A percentile compares a stretch with the other conserved stretches of the same genome.
phyloP scores from a whole-genome alignment of 2,888 invertebrate species.

The Microdon myrmicae region DNA sequence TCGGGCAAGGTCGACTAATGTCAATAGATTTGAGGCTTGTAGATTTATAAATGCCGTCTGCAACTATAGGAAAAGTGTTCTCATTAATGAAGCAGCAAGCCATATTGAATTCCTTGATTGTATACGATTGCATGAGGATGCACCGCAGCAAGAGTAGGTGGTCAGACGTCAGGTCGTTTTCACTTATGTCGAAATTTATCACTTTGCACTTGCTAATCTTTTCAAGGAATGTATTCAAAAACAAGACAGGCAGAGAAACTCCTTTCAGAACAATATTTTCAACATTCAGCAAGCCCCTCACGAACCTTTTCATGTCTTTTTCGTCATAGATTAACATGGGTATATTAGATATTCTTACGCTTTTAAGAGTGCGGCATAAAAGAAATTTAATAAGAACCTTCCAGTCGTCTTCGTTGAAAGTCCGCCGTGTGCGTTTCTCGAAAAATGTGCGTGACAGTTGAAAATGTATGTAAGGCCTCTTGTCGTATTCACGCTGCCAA shows the following conservation, averaged over 20 bases:
- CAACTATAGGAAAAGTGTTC: conserved; percentile 60
- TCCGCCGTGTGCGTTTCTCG: conserved; percentile 57
- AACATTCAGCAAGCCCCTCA: conserved; percentile 47
- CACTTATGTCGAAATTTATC: conserved; percentile 56
- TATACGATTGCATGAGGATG: conserved; percentile 54
- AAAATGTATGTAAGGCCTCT: conserved; percentile 60
- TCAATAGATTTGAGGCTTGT: conserved; percentile 54
- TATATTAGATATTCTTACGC: conserved; percentile 17
- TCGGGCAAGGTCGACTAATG: conserved; percentile 56
- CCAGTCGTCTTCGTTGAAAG: conserved; percentile 57
- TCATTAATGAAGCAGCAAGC: conserved; percentile 58
- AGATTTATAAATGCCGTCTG: conserved; percentile 63
- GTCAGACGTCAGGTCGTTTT: conserved; percentile 52
- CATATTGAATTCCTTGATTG: conserved; percentile 55
- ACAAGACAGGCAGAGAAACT: conserved; percentile 56
- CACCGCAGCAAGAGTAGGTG: conserved; percentile 53
- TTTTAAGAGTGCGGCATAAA: conserved; percentile 29
- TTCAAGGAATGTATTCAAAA: conserved; percentile 55
- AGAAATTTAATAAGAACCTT: conserved; percentile 57
- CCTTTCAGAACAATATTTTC: conserved; percentile 54
- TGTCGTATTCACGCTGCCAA: conserved; percentile 64
- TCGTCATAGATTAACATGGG: neutral
- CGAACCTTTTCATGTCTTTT: conserved; percentile 18
- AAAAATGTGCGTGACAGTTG: conserved; percentile 58
- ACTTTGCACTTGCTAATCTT: conserved; percentile 53